phyloP scores from a whole-genome alignment of 1,140 invertebrate genomes.

The Matsumurasca onukii region DNA sequence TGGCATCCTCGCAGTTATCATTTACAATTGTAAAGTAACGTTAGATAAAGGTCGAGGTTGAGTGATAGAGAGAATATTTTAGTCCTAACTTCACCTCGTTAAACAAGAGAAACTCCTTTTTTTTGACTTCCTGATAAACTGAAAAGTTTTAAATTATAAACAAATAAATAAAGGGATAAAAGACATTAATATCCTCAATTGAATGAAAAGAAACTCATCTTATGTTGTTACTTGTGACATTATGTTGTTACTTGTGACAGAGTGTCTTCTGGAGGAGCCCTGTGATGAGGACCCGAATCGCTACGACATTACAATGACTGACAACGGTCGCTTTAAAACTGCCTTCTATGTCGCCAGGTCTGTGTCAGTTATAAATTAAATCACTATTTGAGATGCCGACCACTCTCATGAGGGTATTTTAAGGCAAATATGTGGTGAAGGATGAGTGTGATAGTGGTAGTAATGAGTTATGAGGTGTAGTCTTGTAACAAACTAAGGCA shows the following conservation, averaged over 20 bases:
- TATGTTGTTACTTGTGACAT: neutral
- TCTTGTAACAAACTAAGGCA: neutral
- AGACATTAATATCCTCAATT: neutral
- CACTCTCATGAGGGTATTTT: no score
- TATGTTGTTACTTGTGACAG: neutral
- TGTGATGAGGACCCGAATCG: neutral
- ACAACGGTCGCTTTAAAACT: neutral
- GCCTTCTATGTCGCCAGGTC: constrained; percentile 1
- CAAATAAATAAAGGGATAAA: neutral
- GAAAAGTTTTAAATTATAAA: neutral
- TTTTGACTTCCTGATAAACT: neutral
- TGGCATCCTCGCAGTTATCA: neutral
- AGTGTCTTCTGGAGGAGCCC: neutral
- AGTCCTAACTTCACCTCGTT: no score
- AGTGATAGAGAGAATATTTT: no score
- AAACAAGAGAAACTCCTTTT: no score
- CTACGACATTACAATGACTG: neutral
- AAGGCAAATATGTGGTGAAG: no score
- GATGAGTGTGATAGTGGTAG: no score
- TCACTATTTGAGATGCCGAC: no score
- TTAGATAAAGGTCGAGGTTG: no score
- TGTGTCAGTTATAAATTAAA: neutral
- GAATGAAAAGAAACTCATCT: neutral
- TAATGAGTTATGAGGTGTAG: no score
- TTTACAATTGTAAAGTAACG: neutral